Percentiles rank a stretch among this genome's conserved stretches.
These are phyloP conservation scores for Pantherophis vulpinus DNA, from an alignment of 2,797 vertebrate species.

Conservation along the genomic window DNA sequence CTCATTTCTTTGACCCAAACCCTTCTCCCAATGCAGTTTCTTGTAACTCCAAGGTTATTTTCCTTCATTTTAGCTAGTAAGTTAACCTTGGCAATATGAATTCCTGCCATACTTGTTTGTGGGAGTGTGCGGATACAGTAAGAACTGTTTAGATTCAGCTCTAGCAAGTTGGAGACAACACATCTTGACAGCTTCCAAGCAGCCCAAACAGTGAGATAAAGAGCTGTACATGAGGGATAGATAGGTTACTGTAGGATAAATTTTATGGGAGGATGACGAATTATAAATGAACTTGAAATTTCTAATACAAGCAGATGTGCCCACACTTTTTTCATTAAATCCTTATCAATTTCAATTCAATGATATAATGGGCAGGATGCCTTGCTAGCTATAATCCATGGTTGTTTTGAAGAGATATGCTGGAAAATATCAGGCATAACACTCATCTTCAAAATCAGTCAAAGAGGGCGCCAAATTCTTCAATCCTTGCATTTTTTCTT, in stretches of 20 bases:
- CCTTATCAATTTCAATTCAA: background rate
- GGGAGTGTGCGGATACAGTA: background rate
- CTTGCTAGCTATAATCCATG: background rate
- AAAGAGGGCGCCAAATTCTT: background rate
- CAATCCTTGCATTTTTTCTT: background rate
- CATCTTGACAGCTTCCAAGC: background rate
- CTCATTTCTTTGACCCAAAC: background rate
- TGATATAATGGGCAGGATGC: background rate
- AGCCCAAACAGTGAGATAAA: constrained; percentile 15
- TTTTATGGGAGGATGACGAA: background rate
- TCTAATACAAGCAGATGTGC: background rate
- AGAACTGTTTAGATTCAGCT: constrained; percentile 6
- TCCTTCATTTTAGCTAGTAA: background rate
- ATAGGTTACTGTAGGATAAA: background rate
- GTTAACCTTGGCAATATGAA: background rate
- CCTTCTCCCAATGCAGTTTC: background rate
- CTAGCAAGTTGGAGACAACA: background rate
- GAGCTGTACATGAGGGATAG: background rate
- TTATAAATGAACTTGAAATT: background rate
- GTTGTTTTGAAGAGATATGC: background rate
- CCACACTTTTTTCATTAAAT: too few species aligned
- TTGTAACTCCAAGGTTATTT: background rate
- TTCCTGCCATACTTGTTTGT: background rate
- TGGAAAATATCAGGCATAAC: background rate
- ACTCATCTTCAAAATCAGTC: background rate